Base-by-base conservation (phyloP, 2,113 vertebrate species). In the Zeus faber region DNA sequence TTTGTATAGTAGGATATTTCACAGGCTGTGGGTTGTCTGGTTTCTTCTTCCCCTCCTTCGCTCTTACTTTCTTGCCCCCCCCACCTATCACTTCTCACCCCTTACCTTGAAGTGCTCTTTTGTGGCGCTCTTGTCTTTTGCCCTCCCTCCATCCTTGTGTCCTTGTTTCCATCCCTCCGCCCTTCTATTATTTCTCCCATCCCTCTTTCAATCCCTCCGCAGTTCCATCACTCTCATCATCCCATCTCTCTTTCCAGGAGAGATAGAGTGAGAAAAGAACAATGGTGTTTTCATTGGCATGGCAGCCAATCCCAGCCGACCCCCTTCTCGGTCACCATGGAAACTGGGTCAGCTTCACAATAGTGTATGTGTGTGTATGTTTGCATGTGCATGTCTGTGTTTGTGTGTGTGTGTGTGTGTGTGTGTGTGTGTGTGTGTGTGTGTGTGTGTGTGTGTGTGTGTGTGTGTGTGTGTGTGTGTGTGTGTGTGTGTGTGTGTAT, bases 301-400 rank as follows among this genome's bases (percentile, higher is more conserved):
- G 17, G 65, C 56, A 26, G 77, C 67, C 64, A 43, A 6, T 8
- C 31, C 2, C 31, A 35, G 54, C 58, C 48, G 29, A 65, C 66
- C 64, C 51, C 3, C 9, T n/a, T 60, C 52, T 64, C 20, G 49
- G 74, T 88, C 74, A 35, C 81, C 68, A 88, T 89, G 83, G 87
- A 76, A 85, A 90, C 86, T 80, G 62, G 68, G 76, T 83, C 81
- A 81, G 76, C 71, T 71, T 81, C 54, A 67, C 13, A 1, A 77
- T 75, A 83, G 67, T 55, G 65, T 73, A 0, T 58, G 52, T 65
- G 67, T 50, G 47, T 44, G 48, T 25, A 24, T 26, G 22, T 23
- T 20, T 23, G 51, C 48, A 26, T 29, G 44, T 22, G 7, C 6
- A 16, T 14, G 18, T 18, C 2, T 5, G 45, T 24, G 23, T 48